Conservation (phyloP, 2,797 vertebrate species). For the Hypotaenidia okinawae region DNA sequence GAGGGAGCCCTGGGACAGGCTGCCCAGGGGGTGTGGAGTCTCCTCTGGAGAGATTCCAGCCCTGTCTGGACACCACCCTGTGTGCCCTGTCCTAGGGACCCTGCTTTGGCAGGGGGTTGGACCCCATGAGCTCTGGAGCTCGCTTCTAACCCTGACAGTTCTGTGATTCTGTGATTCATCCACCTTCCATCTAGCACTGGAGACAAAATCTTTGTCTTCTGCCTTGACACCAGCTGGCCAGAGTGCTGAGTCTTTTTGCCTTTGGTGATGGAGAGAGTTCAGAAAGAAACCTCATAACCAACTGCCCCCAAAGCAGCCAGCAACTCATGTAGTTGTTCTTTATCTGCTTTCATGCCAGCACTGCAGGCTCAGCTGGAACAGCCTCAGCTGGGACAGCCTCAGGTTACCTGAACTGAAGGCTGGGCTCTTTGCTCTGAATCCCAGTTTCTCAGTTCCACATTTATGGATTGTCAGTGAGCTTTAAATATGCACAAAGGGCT, state of each 20-base stretch:
- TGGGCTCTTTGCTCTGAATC: background rate
- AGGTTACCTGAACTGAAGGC: background rate
- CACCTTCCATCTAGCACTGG: background rate
- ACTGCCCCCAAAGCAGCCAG: background rate
- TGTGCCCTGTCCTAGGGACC: too few species aligned
- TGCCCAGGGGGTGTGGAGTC: too few species aligned
- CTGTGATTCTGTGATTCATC: too few species aligned
- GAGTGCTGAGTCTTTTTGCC: background rate
- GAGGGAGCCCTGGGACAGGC: too few species aligned
- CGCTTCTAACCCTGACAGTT: too few species aligned
- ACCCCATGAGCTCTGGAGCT: too few species aligned
- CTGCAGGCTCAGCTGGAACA: background rate
- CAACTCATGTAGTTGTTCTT: background rate
- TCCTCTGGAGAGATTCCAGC: too few species aligned
- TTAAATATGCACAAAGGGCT: background rate
- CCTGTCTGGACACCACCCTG: too few species aligned
- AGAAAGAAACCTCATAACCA: conserved; percentile 2
- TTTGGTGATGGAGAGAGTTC: conserved; percentile 2
- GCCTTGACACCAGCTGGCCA: background rate
- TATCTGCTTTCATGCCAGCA: background rate
- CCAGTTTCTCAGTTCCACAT: background rate
- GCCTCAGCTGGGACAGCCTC: background rate
- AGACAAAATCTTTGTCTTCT: background rate
- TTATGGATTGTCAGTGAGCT: background rate
- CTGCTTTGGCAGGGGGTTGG: too few species aligned